Base-by-base conservation (phyloP, 2,888 invertebrate species). In the Junonia oenone region DNA sequence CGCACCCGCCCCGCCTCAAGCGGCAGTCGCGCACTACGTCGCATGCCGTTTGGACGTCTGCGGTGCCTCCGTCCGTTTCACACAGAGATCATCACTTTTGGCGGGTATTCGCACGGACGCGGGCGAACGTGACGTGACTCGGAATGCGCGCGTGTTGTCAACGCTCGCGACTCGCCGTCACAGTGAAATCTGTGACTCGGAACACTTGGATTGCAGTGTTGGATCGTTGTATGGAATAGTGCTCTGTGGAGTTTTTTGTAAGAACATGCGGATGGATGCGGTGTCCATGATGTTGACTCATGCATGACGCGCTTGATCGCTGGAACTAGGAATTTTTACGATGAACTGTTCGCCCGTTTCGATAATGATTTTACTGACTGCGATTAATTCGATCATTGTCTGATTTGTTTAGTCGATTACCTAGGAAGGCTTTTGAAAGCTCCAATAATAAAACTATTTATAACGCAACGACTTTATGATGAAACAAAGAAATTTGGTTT, bases 151-250 rank as follows among this genome's bases (percentile, higher is more conserved):
- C 83, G 76, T 80, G 83, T 75, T 73, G 77, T 72, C 78, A 69
- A 75, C 72, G 73, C 75, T 75, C 74, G 75, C 72, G 70, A 67
- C 68, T 51, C 58, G 72, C 68, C 72, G 76, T 69, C 76, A 73
- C 79, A 75, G 80, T 78, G 80, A 81, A 81, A 84, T 82, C 83
- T 79, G 81, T 80, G 78, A 76, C 72, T 73, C 71, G 78, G 78
- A 79, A 78, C 80, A 80, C 79, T 87, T 89, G 89, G 89, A 90
- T 90, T 90, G 89, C 89, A 90, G 89, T 90, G 89, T 82, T 83
- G 87, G 86, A 87, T 88, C 69, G 68, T 81, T 78, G 81, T 80
- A 83, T 81, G 74, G 75, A 72, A 69, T 72, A 69, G 74, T 73
- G 72, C 73, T 72, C 73, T 67, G 73, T 70, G 68, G 69, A 73